A percentile compares a stretch with the other conserved stretches of the same genome.
These are phyloP conservation scores for Gerris buenoi DNA, from an alignment of 1,140 invertebrate species.

Conservation along the genomic window DNA sequence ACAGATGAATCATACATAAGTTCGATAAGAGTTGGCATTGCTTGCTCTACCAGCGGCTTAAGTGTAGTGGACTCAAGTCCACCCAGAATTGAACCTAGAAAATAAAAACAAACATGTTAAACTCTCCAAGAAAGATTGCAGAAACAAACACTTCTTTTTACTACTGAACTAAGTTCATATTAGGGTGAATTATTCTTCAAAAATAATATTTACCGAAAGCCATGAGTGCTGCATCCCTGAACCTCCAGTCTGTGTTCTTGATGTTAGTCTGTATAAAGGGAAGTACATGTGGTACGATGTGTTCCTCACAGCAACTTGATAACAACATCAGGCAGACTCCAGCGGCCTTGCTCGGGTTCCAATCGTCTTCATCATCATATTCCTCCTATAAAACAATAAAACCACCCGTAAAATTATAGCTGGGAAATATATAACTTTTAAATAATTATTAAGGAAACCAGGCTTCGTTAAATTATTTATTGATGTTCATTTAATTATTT, in stretches of 20 bases:
- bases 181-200: no score
- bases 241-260: conserved; percentile 83
- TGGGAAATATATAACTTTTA: no score
- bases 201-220: conserved; percentile 62
- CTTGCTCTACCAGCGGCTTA: conserved; percentile 87
- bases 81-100: conserved; percentile 70
- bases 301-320: conserved; percentile 92
- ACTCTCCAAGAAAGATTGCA: no score
- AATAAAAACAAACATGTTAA: background rate
- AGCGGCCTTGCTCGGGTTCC: conserved; percentile 98
- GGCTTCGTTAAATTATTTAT: no score
- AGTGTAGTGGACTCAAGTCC: conserved; percentile 76
- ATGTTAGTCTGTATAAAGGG: conserved; percentile 97
- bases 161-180: no score
- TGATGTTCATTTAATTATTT: no score
- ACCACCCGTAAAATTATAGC: no score
- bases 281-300: conserved; percentile 85
- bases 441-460: no score
- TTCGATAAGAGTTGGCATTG: conserved; percentile 86
- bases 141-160: no score
- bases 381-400: conserved; percentile 49
- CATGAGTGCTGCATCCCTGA: conserved; percentile 94
- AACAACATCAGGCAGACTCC: conserved; percentile 98
- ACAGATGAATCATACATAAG: conserved; percentile 86
- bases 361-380: conserved; percentile 94